A percentile compares a stretch with the other conserved stretches of the same genome.
These are phyloP conservation scores for Caenorhabditis macrosperma DNA, from an alignment of 2,888 invertebrate species.

Conservation along the genomic window DNA sequence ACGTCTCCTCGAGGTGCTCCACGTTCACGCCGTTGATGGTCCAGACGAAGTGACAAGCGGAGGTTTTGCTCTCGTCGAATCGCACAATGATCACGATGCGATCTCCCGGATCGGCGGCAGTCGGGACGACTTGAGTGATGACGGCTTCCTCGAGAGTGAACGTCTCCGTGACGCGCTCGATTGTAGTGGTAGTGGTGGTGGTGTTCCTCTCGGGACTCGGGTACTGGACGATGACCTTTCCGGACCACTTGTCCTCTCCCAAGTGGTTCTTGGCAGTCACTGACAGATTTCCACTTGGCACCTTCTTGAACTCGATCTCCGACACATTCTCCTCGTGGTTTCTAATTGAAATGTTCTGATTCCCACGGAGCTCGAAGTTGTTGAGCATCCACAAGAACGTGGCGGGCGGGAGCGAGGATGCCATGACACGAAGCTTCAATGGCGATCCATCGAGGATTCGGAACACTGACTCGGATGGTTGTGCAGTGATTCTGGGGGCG, in stretches of 20 bases:
- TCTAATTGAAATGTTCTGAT: constrained; percentile 61
- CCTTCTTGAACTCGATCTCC: constrained; percentile 64
- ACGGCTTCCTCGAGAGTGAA: constrained; percentile 57
- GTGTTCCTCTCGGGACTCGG: constrained; percentile 35
- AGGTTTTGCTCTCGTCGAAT: constrained; percentile 67
- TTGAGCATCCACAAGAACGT: constrained; percentile 76
- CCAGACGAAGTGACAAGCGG: constrained; percentile 73
- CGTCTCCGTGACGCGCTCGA: constrained; percentile 37
- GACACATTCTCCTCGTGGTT: constrained; percentile 62
- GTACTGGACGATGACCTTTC: constrained; percentile 74
- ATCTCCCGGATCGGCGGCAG: constrained; percentile 49
- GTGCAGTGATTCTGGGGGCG: constrained; percentile 69
- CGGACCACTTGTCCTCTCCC: constrained; percentile 70
- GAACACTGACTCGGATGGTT: constrained; percentile 60
- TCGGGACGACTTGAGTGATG: constrained; percentile 68
- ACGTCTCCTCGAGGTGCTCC: constrained; percentile 45
- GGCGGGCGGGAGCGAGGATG: constrained; percentile 75
- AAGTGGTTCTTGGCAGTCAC: constrained; percentile 73
- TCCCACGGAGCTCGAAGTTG: constrained; percentile 73
- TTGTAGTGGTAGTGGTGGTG: constrained; percentile 28
- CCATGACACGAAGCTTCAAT: constrained; percentile 66
- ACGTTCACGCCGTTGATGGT: constrained; percentile 67
- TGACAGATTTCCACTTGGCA: constrained; percentile 70
- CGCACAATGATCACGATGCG: constrained; percentile 66
- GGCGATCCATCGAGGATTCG: constrained; percentile 61